Evolutionary conservation across 1,140 invertebrate species (phyloP), one percentile per base, ranked within the genome.

Genomic region (Streblospio benedicti): DNA sequence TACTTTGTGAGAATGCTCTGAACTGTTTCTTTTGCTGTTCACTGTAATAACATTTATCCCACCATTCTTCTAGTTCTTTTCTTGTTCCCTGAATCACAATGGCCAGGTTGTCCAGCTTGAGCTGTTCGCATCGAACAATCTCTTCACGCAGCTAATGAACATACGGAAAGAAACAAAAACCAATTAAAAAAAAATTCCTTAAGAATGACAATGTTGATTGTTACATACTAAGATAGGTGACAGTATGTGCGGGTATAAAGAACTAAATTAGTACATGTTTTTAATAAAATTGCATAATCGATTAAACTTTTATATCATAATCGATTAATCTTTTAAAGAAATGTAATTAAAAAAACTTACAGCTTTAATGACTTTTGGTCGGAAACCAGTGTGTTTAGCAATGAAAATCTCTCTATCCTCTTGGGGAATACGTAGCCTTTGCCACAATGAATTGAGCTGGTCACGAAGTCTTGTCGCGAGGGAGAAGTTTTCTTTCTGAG

Each of bases 31-130:
- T 77, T 63, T 88, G 79, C 33, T 79, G 68, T 47, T 80, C 74
- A 35, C 82, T 83, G 65, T 83, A 85, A 69, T 84, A 83, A 54
- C 87, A 86, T 65, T 83, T 82, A 57, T 87, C 83, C 87, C 88
- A 91, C 76, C 84, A 83, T 50, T 82, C 70, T 53, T 77, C 71
- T 5, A 91, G 81, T 68, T 91, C 85, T 1, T 77, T 70, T 3
- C 87, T 80, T 1, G 88, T 72, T 67, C 85, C 84, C 0, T 83
- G 81, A 28, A 91, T 79, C 71, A 89, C 89, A 52, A 82, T 80
- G 71, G 83, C 80, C 0, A 88, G 81, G 70, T 87, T 87, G 63
- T 85, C 80, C 9, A 76, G 73, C 41, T 86, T 84, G 9, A 85
- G 74, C 41, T 80, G 71, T 69, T 86, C 84, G 68, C 84, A 86